Conservation (phyloP, 2,888 invertebrate genomes). For the Tillus elongatus region DNA sequence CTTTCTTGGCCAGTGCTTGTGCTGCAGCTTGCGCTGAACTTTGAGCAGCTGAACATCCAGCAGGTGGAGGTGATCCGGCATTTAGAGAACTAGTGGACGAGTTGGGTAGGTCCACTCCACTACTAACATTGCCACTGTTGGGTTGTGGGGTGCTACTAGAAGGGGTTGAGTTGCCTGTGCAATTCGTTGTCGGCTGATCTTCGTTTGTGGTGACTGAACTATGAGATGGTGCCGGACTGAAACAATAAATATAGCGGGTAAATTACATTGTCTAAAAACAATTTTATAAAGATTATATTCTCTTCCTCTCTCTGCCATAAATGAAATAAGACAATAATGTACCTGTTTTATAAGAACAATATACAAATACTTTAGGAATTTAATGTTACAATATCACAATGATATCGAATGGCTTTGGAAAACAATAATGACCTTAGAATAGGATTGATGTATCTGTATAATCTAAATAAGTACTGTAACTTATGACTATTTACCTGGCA, state of each 20-base stretch:
- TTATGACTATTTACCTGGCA: slow-evolving; percentile 45
- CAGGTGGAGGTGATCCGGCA: slow-evolving; percentile 14
- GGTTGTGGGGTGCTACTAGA: slow-evolving; percentile 22
- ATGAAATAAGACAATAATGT: too few species aligned
- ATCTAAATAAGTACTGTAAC: too few species aligned
- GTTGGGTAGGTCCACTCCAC: slow-evolving; percentile 33
- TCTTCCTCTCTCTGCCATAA: too few species aligned
- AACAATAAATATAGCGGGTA: too few species aligned
- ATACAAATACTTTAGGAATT: too few species aligned
- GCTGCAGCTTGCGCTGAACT: slow-evolving; percentile 22
- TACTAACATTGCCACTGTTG: slow-evolving; percentile 35
- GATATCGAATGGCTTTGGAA: too few species aligned
- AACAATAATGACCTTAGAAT: too few species aligned
- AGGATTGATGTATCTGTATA: too few species aligned
- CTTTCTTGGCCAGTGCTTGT: slow-evolving; percentile 34
- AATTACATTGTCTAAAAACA: too few species aligned
- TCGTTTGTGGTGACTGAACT: slow-evolving; percentile 60
- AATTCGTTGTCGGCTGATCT: slow-evolving; percentile 32
- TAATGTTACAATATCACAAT: too few species aligned
- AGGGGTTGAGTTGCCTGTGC: slow-evolving; percentile 28
- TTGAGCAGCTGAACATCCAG: slow-evolving; percentile 15
- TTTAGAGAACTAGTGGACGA: slow-evolving; percentile 22
- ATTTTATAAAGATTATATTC: too few species aligned
- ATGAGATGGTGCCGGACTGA: slow-evolving; percentile 59
- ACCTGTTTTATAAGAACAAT: too few species aligned